Evolutionary conservation across 2,888 invertebrate species (phyloP).

Genomic region (Agrochola macilenta): DNA sequence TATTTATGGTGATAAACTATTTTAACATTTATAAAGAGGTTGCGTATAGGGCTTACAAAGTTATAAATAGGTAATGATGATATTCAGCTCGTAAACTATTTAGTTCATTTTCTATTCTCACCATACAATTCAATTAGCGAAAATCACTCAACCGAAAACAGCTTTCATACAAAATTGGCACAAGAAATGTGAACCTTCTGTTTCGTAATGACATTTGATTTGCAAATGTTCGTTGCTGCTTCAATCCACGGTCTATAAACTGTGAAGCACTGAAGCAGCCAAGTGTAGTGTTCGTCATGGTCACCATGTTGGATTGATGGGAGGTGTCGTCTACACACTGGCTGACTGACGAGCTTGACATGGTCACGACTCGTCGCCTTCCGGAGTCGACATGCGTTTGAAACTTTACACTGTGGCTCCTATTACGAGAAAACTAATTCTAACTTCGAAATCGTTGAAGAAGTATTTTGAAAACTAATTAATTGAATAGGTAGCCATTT

Average conservation of each 20-base stretch:
- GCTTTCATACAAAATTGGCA: slow-evolving; percentile 35
- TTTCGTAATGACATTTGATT: slow-evolving; percentile 60
- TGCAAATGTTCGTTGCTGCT: slow-evolving; percentile 59
- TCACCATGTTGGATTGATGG: slow-evolving; percentile 75
- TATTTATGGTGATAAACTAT: not conserved
- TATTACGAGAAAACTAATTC: slow-evolving; percentile 32
- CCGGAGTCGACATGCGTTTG: slow-evolving; percentile 78
- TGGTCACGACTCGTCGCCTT: slow-evolving; percentile 86
- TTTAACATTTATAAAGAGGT: not conserved
- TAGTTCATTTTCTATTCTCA: not conserved
- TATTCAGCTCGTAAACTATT: not conserved
- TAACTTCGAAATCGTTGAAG: slow-evolving; percentile 14
- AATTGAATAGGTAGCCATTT: too few species aligned
- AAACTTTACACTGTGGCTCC: slow-evolving; percentile 75
- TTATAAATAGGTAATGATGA: not conserved
- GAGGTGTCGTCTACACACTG: slow-evolving; percentile 72
- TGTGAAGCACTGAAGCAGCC: slow-evolving; percentile 63
- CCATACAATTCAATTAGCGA: slow-evolving; percentile 30
- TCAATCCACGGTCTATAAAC: slow-evolving; percentile 62
- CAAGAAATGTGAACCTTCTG: slow-evolving; percentile 54
- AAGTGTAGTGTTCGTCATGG: slow-evolving; percentile 77
- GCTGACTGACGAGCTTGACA: slow-evolving; percentile 72
- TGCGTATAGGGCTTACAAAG: not conserved
- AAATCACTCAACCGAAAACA: slow-evolving; percentile 28
- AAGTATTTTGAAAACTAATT: slow-evolving; percentile 17